Base-by-base conservation (phyloP, 1,140 invertebrate genomes). In the Bombus impatiens region DNA sequence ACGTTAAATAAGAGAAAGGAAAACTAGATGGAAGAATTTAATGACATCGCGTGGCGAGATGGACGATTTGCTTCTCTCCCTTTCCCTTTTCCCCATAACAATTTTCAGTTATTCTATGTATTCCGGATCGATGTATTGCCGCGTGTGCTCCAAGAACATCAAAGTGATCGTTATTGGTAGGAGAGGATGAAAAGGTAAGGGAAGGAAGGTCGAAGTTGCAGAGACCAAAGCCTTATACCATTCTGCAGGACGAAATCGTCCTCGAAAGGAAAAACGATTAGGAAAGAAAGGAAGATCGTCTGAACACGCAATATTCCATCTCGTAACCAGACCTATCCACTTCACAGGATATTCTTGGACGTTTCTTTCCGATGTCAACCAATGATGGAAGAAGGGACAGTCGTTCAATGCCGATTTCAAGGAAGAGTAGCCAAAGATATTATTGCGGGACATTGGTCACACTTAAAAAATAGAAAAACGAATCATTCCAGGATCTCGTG, bases 31-130 rank as follows among this genome's bases (percentile, higher is more conserved):
- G 35, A 35, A 35, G 35, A 35, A 35, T 86, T 81, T 74, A 87
- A 87, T 87, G 40, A 47, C 53, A 42, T 47, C 18, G 75, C n/a
- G 67, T 71, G 13, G 35, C 57, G 74, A 72, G 28, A 42, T 44
- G 9, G 12, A 18, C 32, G 15, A 53, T 68, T 77, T 40, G 35
- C 25, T 15, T 35, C 25, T 59, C 57, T 9, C 8, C 9, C 32
- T 15, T 47, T 44, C 67, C 10, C 32, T 62, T 47, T 57, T 13
- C 35, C 47, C 12, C 12, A 42, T 25, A 47, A 82, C 88, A 88
- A 85, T 89, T 86, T 88, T 89, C 82, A 80, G 87, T 88, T 88
- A 86, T 78, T 74, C 74, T n/a, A 78, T 28, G 71, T 78, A 70
- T 88, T 88, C 74, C 53, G 25, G 57, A 42, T 74, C 67, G 62